Percentiles rank a stretch among this genome's conserved stretches.
phyloP scores from a whole-genome alignment of 2,797 vertebrate genomes.

The Sphenodon punctatus region DNA sequence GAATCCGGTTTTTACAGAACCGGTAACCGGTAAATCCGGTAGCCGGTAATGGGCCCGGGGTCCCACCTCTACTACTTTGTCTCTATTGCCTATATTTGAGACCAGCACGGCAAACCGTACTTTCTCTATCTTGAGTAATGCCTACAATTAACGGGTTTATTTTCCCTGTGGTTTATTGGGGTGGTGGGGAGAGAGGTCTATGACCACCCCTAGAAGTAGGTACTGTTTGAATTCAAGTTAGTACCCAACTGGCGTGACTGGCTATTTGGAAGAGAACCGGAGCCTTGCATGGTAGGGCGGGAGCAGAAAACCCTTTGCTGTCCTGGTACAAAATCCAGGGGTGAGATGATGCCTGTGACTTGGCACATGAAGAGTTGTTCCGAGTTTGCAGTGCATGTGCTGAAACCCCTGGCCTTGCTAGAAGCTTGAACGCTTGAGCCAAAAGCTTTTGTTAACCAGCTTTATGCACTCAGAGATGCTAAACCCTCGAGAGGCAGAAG shows the following conservation, averaged over 20 bases:
- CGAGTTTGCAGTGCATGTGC: not conserved
- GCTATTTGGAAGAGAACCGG: not conserved
- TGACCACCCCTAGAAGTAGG: not conserved
- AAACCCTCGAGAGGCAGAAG: not conserved
- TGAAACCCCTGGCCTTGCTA: not conserved
- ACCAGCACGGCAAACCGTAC: no score
- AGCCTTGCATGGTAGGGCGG: no score
- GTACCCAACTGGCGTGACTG: rapidly evolving
- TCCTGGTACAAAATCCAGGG: no score
- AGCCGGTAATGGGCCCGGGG: no score
- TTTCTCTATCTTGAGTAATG: no score
- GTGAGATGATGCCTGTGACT: no score
- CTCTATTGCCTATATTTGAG: no score
- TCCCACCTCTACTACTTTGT: no score
- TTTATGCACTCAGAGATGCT: not conserved
- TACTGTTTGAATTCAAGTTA: not conserved
- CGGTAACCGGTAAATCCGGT: no score
- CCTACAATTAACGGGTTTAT: not conserved
- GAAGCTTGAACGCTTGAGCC: no score
- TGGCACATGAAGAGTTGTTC: not conserved
- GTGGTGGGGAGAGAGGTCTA: not conserved
- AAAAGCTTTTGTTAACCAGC: not conserved
- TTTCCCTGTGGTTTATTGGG: not conserved
- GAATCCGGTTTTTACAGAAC: no score
- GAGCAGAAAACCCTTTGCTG: no score